Conservation (phyloP, 2,113 vertebrate species). For the Pseudorectes ferrugineus region DNA sequence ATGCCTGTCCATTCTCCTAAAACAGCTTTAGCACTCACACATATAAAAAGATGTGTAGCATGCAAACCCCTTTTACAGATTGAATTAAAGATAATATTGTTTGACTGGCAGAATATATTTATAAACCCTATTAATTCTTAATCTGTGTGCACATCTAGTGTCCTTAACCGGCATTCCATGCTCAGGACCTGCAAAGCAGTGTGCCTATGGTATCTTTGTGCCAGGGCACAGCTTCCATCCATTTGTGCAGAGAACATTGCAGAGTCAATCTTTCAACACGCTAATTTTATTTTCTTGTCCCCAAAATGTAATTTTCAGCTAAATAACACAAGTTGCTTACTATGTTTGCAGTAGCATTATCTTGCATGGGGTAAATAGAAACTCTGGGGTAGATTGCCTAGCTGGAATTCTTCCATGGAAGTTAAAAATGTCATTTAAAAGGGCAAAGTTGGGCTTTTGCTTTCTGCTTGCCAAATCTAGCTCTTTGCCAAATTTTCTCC, state of each 20-base stretch:
- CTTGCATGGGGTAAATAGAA: background rate
- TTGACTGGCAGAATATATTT: background rate
- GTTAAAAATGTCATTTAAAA: background rate
- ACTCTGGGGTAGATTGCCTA: background rate
- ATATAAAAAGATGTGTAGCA: background rate
- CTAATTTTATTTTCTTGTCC: background rate
- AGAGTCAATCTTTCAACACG: background rate
- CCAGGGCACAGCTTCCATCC: background rate
- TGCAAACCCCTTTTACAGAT: background rate
- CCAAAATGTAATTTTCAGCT: background rate
- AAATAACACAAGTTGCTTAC: background rate
- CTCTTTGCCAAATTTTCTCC: background rate
- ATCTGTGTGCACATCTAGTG: background rate
- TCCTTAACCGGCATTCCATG: rapidly evolving
- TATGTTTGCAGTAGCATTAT: background rate
- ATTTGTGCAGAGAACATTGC: background rate
- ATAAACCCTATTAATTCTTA: background rate
- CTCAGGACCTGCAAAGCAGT: background rate
- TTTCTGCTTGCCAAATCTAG: background rate
- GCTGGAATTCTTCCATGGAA: background rate
- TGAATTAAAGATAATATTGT: background rate
- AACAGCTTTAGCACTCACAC: background rate
- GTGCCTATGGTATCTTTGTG: rapidly evolving
- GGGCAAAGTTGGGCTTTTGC: background rate
- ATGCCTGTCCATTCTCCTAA: background rate